These are phyloP conservation scores for Betta splendens DNA, from an alignment of 2,797 vertebrate species.

Conservation along the genomic window DNA sequence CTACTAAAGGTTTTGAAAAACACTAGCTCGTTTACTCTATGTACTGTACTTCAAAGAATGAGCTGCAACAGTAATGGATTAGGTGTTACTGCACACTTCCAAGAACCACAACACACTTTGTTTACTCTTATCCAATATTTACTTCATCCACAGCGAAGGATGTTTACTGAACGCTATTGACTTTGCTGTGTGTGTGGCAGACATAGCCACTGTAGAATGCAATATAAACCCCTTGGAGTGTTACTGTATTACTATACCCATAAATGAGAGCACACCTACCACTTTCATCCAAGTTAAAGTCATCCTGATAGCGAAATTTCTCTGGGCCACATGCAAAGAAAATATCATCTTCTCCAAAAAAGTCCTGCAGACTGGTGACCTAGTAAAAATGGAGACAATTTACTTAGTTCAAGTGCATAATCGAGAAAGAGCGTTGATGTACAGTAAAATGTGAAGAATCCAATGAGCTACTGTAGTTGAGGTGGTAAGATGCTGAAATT, in stretches of 20 bases:
- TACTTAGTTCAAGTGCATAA: conserved; percentile 9
- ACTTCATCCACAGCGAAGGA: neutral
- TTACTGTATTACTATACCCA: neutral
- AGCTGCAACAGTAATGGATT: too few species aligned
- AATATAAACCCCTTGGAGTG: neutral
- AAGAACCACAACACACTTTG: neutral
- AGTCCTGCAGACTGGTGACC: conserved; percentile 96
- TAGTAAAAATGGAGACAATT: conserved; percentile 66
- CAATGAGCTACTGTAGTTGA: too few species aligned
- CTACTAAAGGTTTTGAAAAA: too few species aligned
- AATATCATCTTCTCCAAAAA: conserved; percentile 97
- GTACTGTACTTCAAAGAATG: too few species aligned
- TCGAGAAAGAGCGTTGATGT: too few species aligned
- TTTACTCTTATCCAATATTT: neutral
- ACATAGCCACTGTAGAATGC: neutral
- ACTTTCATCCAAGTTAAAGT: conserved; percentile 96
- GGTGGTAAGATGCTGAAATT: too few species aligned
- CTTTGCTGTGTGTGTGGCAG: neutral
- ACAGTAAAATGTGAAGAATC: too few species aligned
- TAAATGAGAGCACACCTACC: conserved; percentile 75
- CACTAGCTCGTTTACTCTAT: too few species aligned
- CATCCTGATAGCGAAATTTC: conserved; percentile 99
- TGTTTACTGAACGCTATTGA: neutral
- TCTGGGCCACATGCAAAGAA: conserved; percentile 98
- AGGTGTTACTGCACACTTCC: neutral